Percentiles rank a stretch among this genome's conserved stretches.
Conservation (phyloP, 2,888 invertebrate genomes). For the Cylindroiulus punctatus region DNA sequence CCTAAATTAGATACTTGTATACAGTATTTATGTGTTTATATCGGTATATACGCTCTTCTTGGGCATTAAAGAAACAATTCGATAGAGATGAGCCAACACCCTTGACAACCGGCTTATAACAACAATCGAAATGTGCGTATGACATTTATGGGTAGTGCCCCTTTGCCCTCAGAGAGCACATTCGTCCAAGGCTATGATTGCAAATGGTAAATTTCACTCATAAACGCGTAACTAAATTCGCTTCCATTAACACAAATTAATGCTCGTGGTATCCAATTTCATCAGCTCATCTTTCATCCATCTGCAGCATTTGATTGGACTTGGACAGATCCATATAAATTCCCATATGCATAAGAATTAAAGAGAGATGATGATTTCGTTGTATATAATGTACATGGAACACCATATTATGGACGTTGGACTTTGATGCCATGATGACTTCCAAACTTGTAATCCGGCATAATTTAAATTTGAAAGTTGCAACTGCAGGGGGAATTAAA, state of each 20-base stretch:
- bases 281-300: background rate
- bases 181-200: background rate
- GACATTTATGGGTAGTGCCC: background rate
- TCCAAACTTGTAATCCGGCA: too few relatives aligned
- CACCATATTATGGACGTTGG: too few relatives aligned
- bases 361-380: too few relatives aligned
- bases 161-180: background rate
- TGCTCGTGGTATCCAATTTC: background rate
- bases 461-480: too few relatives aligned
- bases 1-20: too few relatives aligned
- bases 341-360: background rate
- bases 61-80: background rate
- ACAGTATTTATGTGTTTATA: background rate
- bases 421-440: too few relatives aligned
- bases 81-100: slow-evolving; percentile 7
- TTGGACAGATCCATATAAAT: background rate
- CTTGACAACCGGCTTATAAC: background rate
- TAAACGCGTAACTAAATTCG: background rate
- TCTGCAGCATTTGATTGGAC: background rate
- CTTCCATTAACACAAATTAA: background rate
- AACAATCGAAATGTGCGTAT: background rate
- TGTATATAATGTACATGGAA: too few relatives aligned
- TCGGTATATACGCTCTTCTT: background rate
- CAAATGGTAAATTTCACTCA: background rate
- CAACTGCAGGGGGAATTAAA: too few relatives aligned